Percentiles rank a stretch among this genome's conserved stretches.
Conservation (phyloP, 2,797 vertebrate species). For the Anguilla anguilla region DNA sequence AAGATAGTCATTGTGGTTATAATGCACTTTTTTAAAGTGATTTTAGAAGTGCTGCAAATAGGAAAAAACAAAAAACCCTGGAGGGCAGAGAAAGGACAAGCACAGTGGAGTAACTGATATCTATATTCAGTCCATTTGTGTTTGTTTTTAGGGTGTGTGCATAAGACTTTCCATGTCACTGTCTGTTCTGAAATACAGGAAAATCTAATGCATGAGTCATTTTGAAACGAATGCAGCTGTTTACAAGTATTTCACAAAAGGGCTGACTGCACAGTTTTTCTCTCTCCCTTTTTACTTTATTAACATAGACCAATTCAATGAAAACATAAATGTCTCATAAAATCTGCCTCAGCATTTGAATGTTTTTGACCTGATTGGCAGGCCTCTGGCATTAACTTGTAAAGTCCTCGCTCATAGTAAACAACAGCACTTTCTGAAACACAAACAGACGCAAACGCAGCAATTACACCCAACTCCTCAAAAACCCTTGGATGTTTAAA, state of each 20-base stretch:
- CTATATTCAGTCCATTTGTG: constrained; percentile 64
- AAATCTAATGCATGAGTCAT: constrained; percentile 75
- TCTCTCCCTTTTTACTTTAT: constrained; percentile 57
- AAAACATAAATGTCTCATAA: constrained; percentile 61
- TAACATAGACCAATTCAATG: constrained; percentile 60
- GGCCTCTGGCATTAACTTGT: constrained; percentile 59
- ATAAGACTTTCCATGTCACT: constrained; percentile 71
- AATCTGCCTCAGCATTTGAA: constrained; percentile 46
- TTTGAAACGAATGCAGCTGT: constrained; percentile 70
- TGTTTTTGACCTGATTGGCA: constrained; percentile 61
- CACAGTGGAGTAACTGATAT: constrained; percentile 54
- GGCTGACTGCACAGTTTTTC: constrained; percentile 62
- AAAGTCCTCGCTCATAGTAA: constrained; percentile 69
- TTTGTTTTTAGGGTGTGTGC: constrained; percentile 75
- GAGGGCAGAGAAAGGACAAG: constrained; percentile 36
- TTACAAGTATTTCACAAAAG: constrained; percentile 68
- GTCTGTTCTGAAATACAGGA: constrained; percentile 69
- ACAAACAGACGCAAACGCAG: constrained; percentile 67
- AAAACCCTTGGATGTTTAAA: constrained; percentile 54
- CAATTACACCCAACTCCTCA: constrained; percentile 69
- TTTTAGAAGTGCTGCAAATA: constrained; percentile 35
- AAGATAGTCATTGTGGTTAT: constrained; percentile 18
- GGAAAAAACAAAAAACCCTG: constrained; percentile 6
- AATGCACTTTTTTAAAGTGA: constrained; percentile 16
- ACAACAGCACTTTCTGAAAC: constrained; percentile 72